Conservation (phyloP, 2,797 vertebrate genomes). For the Anas bahamensis region DNA sequence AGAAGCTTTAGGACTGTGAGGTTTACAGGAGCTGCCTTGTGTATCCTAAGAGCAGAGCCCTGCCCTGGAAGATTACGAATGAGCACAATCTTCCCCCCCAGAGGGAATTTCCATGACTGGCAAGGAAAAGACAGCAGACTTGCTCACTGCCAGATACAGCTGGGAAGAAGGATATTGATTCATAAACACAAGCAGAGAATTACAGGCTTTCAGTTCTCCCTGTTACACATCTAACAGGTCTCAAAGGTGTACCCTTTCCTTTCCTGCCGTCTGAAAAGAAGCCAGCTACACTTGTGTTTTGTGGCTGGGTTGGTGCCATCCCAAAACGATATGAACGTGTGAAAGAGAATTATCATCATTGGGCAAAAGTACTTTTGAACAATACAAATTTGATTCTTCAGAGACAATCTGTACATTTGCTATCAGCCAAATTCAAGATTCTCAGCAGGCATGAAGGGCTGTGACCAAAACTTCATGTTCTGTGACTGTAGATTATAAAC, state of each 20-base stretch:
- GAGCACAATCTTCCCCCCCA: neutral
- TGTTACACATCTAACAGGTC: neutral
- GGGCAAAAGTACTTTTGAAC: neutral
- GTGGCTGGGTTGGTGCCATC: neutral
- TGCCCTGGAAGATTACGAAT: neutral
- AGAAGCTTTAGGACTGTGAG: neutral
- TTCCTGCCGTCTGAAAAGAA: neutral
- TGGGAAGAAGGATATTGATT: neutral
- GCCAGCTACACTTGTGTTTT: neutral
- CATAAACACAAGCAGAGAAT: neutral
- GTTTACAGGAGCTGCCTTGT: neutral
- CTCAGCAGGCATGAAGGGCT: neutral
- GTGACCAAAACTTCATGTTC: neutral
- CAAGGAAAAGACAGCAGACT: neutral
- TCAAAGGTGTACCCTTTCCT: neutral
- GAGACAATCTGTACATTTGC: neutral
- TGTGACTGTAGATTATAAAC: neutral
- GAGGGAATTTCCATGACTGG: neutral
- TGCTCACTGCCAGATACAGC: neutral
- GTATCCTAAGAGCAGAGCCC: neutral
- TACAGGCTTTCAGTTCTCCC: neutral
- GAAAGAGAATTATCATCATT: neutral
- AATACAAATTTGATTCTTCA: neutral
- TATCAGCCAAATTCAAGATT: neutral
- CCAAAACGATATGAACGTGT: neutral